Base-by-base conservation (phyloP, 2,888 invertebrate genomes). In the Blomia tropicalis region DNA sequence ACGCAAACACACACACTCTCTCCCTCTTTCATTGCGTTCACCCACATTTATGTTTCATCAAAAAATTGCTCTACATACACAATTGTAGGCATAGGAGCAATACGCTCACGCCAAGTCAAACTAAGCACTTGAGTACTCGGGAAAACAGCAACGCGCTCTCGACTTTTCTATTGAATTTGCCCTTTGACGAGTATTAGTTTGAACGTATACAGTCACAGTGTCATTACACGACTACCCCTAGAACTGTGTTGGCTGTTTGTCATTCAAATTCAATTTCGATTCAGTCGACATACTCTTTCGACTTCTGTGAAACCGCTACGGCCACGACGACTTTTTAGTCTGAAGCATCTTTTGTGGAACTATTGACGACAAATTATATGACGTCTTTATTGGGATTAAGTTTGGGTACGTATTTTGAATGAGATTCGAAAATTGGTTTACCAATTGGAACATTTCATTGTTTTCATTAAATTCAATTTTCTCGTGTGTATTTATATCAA, bases 371-470 rank as follows among this genome's bases (percentile, higher is more conserved):
- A 2, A 56, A 56, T 30, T 56, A 56, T 56, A 56, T 56, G 56
- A 56, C 56, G 56, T 56, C 56, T 56, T 56, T 56, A 56, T 56
- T 56, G 56, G 56, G 23, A 56, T 29, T 23, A 27, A 56, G 56
- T 36, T 56, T 56, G 29, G 56, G 56, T 56, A 56, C 29, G 56
- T 56, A 2, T n/a, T 47, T 47, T 36, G 36, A 47, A 7, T n/a
- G 51, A n/a, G 41, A 41, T 41, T 41, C n/a, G 41, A n/a, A 41
- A 47, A 22, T 47, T 47, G 51, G 22, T 27, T 47, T 47, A n/a
- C 41, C n/a, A 27, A 27, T 27, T 47, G 22, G 51, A 47, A 27
- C 7, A 25, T 11, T 11, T 14, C 51, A 47, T 22, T 27, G 7
- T 19, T 47, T 25, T 11, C 51, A 27, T 14, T 47, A 7, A 7